Evolutionary conservation across 2,888 invertebrate genomes (phyloP), one percentile per base, ranked within the genome.

Genomic region (Brachylomia viminalis): DNA sequence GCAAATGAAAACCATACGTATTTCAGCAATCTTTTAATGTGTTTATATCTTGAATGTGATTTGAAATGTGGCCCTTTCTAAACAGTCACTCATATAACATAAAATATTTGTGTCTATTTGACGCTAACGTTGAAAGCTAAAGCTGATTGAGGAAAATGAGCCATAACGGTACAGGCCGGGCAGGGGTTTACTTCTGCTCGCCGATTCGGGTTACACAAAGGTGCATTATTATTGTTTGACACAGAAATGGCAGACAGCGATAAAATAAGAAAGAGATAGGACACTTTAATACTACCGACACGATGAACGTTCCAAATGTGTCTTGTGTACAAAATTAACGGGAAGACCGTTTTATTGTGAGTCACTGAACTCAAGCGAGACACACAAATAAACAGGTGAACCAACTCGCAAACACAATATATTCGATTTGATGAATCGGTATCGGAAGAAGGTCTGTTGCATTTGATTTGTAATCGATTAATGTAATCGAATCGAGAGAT

Each of bases 351-450:
- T 92, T 93, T 92, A 92, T 92, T 90, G 86, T 85, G 79, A 89
- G 92, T 92, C 92, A 89, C 87, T 92, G 94, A 94, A 93, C 93
- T 90, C 87, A 27, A 74, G 80, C 52, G 71, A 83, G 85, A 88
- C 89, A 85, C 85, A 89, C 89, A 87, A 86, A 89, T 89, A 88
- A 75, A 77, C 92, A 93, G 93, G 93, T 94, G 91, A 93, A 93
- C 90, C 92, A 92, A 93, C 91, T 88, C 85, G 71, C 82, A 86
- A 85, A 83, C 84, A 88, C 85, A 88, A 72, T 79, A 87, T 79
- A 84, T 83, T 82, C 65, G 74, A 82, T 85, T 80, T 82, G 68
- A 78, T 84, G 66, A 76, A 87, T 78, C 72, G 75, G 70, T 72
- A 73, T 83, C 70, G 77, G 83, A 87, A 86, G 74, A 75, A 64